Percentiles rank a stretch among this genome's conserved stretches.
phyloP scores from a whole-genome alignment of 2,888 invertebrate species.

The Drosophila hamatofila region DNA sequence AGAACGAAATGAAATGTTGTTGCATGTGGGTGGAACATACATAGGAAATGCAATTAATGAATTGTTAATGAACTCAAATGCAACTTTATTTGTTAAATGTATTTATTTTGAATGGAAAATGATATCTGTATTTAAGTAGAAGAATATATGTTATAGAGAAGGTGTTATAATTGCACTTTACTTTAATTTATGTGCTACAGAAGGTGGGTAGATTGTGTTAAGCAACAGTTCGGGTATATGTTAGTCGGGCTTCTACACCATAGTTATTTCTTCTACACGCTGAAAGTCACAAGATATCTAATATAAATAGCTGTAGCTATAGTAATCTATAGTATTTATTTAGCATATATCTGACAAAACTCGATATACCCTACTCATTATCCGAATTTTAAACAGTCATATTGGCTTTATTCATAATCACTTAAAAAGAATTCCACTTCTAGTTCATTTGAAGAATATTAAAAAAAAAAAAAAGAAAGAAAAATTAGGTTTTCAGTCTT shows the following conservation, averaged over 20 bases:
- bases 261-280: background rate
- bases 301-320: too few species aligned
- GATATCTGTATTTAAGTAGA: background rate
- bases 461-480: too few species aligned
- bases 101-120: background rate
- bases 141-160: background rate
- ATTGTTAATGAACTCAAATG: constrained; percentile 27
- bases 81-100: constrained; percentile 1
- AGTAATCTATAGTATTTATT: too few species aligned
- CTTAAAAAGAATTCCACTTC: too few species aligned
- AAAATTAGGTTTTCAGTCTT: too few species aligned
- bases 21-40: constrained; percentile 34
- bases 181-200: background rate
- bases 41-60: constrained; percentile 44
- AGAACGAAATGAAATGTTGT: constrained; percentile 27
- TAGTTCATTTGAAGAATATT: too few species aligned
- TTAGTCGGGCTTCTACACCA: too few species aligned
- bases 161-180: background rate
- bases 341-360: background rate
- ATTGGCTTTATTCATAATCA: too few species aligned
- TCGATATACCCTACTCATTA: too few species aligned
- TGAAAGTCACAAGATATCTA: background rate
- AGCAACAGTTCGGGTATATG: background rate
- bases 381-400: rapidly evolving
- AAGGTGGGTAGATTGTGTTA: background rate